Conservation (phyloP, 2,888 invertebrate species). For the Tetragonula carbonaria region DNA sequence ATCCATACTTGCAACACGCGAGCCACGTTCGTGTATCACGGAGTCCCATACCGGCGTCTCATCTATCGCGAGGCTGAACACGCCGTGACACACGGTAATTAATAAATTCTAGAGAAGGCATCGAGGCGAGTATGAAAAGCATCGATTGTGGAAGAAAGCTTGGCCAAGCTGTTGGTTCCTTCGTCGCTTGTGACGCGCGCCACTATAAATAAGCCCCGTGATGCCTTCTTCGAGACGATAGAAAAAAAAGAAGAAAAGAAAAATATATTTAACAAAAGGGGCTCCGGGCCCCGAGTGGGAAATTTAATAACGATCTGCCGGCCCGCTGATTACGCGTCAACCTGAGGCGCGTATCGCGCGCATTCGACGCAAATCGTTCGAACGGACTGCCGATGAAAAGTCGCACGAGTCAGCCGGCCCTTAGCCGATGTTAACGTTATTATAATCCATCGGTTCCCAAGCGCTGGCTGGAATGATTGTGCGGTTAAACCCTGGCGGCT, state of each 20-base stretch:
- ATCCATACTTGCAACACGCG: too few relatives aligned
- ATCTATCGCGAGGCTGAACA: slow-evolving; percentile 36
- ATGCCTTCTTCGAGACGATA: slow-evolving; percentile 29
- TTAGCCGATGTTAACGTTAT: slow-evolving; percentile 70
- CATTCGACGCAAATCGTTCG: slow-evolving; percentile 63
- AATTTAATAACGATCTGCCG: slow-evolving; percentile 46
- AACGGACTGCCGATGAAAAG: slow-evolving; percentile 61
- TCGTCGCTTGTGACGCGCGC: slow-evolving; percentile 1
- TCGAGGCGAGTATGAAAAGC: slow-evolving; percentile 10
- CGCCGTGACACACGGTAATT: slow-evolving; percentile 51
- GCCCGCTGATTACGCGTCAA: slow-evolving; percentile 54
- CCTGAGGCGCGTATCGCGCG: slow-evolving; percentile 16
- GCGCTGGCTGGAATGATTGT: slow-evolving; percentile 65
- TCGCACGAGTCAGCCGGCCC: slow-evolving; percentile 62
- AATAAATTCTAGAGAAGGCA: slow-evolving; percentile 43
- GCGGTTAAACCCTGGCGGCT: slow-evolving; percentile 58
- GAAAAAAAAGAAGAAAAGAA: background rate
- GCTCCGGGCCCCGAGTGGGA: background rate
- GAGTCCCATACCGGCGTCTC: slow-evolving; percentile 20
- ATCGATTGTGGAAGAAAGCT: slow-evolving; percentile 13
- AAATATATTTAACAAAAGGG: slow-evolving; percentile 35
- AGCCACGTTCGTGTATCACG: background rate
- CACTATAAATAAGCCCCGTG: slow-evolving; percentile 40
- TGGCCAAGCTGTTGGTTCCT: slow-evolving; percentile 9
- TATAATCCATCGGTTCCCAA: slow-evolving; percentile 67